Conservation (phyloP, 2,797 vertebrate genomes). For the Kryptopterus vitreolus region DNA sequence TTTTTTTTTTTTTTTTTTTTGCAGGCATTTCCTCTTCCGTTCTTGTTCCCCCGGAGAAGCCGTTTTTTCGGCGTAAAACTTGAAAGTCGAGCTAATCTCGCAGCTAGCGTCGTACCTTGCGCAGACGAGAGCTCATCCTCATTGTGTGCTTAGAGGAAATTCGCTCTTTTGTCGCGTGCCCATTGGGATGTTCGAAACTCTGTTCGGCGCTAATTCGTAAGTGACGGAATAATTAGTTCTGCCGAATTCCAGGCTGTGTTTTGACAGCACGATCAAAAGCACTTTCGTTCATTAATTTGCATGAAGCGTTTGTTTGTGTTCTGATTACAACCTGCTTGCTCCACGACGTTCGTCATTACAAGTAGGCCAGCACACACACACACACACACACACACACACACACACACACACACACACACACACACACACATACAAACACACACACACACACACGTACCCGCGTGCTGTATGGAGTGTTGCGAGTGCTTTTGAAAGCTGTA, state of each 20-base stretch:
- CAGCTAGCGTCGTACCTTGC: background rate
- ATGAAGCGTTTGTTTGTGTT: slow-evolving; percentile 23
- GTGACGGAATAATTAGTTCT: slow-evolving; percentile 23
- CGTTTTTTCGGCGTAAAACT: slow-evolving; percentile 24
- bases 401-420: background rate
- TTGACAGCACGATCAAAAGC: background rate
- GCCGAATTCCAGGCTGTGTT: slow-evolving; percentile 10
- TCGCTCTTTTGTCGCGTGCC: slow-evolving; percentile 9
- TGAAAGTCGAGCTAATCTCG: background rate
- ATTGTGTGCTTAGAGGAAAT: background rate
- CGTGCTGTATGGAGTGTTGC: background rate
- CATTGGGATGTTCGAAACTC: slow-evolving; percentile 1
- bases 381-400: background rate
- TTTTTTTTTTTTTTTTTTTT: too few relatives aligned
- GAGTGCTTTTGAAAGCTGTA: slow-evolving; percentile 14
- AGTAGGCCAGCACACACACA: background rate
- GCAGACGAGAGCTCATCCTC: background rate
- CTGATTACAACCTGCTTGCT: background rate
- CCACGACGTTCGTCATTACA: background rate
- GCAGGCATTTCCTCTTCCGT: background rate
- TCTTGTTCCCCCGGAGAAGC: slow-evolving; percentile 3
- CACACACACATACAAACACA: too few relatives aligned
- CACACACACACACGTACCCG: background rate
- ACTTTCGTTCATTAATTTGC: background rate
- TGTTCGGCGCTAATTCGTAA: background rate